Conservation (phyloP, 2,888 invertebrate genomes). For the Thumatha senex region DNA sequence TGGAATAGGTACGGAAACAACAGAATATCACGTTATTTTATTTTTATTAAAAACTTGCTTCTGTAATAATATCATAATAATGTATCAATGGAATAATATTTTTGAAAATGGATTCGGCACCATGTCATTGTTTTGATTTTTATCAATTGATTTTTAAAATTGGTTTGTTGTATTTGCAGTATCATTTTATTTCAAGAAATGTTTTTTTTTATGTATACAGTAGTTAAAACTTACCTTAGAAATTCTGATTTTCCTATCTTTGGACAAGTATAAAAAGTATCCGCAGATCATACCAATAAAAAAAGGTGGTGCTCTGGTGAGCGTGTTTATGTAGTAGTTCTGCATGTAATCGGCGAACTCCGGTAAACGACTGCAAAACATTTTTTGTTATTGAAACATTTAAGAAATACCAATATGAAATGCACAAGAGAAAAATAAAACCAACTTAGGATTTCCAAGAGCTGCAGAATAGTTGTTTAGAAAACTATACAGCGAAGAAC, state of each 20-base stretch:
- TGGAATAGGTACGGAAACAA: too few relatives aligned
- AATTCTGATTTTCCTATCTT: conserved; percentile 45
- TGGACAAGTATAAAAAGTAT: conserved; percentile 51
- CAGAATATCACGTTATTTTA: too few relatives aligned
- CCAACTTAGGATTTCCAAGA: conserved; percentile 63
- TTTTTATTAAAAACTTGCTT: too few relatives aligned
- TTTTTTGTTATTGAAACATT: not conserved
- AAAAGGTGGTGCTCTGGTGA: conserved; percentile 59
- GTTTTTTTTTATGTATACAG: too few relatives aligned
- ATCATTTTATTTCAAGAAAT: too few relatives aligned
- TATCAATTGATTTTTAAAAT: too few relatives aligned
- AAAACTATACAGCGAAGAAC: conserved; percentile 53
- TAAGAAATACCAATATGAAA: not conserved
- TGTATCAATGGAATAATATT: too few relatives aligned
- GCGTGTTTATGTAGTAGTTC: conserved; percentile 55
- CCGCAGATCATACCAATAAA: conserved; percentile 60
- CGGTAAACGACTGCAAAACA: conserved; percentile 30
- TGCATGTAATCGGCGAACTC: conserved; percentile 35
- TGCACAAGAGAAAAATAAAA: not conserved
- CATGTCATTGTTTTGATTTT: too few relatives aligned
- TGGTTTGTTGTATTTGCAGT: too few relatives aligned
- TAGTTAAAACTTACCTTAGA: conserved; percentile 33
- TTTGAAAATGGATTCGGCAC: too few relatives aligned
- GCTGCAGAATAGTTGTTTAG: conserved; percentile 57
- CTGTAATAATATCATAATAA: too few relatives aligned